Base-by-base conservation (phyloP, 1,140 invertebrate species). In the Trachelipus rathkii region DNA sequence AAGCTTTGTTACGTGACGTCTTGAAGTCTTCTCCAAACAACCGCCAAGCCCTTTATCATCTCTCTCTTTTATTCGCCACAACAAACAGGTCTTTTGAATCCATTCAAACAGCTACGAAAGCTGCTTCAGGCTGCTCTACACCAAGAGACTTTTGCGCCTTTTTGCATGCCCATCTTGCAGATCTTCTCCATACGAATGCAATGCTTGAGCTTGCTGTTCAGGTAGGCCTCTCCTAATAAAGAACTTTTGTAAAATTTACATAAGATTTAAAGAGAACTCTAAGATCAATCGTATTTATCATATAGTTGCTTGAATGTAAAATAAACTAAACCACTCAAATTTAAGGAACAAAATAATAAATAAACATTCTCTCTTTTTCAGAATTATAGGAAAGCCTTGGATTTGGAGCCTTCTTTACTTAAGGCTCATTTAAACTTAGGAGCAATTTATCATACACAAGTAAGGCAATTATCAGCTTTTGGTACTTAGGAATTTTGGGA, bases 21-120 rank as follows among this genome's bases (percentile, higher is more conserved):
- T 21, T 78, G 74, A 70, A 19, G 71, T 68, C 66, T 10, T 45
- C 71, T 5, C 77, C 77, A 10, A 46, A 7, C 4, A 72, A 76
- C 74, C 74, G 66, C 7, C 73, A 69, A 45, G 74, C 77, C 8
- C 72, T 75, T 3, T 76, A 75, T 71, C 77, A 76, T 73, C 74
- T 76, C 44, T 78, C 77, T 5, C 75, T 76, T 15, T 67, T 76
- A 44, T 69, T 50, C 60, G 46, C 74, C 19, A 53, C 74, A 21
- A 78, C 77, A 43, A 78, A 76, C 71, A 72, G 77, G 33, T 76
- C 77, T 10, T 66, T 43, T 43, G 77, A 75, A 60, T 71, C 74
- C 0, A 44, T 73, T 21, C 68, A 44, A 10, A 71, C 77, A 13
- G 77, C 77, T 0, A 70, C 74, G 13, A 71, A 21, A 19, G 77